phyloP scores from a whole-genome alignment of 1,140 invertebrate species.

The Drosophila nasuta region DNA sequence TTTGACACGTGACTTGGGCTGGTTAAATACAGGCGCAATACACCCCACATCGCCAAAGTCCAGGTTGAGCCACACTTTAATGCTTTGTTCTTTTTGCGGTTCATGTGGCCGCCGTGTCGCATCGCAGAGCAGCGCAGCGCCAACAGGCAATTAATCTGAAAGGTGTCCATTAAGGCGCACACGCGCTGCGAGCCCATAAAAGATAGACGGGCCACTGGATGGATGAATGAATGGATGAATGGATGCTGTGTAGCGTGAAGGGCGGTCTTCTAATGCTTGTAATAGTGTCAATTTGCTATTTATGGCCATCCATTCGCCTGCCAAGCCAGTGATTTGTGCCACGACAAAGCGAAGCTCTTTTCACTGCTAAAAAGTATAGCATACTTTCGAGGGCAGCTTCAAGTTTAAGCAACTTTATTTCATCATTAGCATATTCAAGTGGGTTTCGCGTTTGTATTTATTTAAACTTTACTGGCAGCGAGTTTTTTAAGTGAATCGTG shows the following conservation, averaged over 20 bases:
- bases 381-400: constrained; percentile 11
- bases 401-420: not conserved
- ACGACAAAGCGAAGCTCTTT: not conserved
- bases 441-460: not conserved
- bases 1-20: constrained; percentile 82
- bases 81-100: constrained; percentile 83
- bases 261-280: constrained; percentile 61
- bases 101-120: constrained; percentile 67
- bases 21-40: constrained; percentile 70
- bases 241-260: too few species aligned
- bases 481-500: constrained; percentile 51
- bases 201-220: constrained; percentile 22
- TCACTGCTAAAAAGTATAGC: not conserved
- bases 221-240: not conserved
- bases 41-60: not conserved
- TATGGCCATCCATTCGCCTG: constrained; percentile 59
- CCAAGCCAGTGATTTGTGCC: constrained; percentile 69
- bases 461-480: not conserved
- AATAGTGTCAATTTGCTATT: constrained; percentile 81
- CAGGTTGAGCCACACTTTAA: constrained; percentile 46
- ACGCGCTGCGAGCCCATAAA: constrained; percentile 62
- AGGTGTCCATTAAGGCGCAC: constrained; percentile 80
- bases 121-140: constrained; percentile 40
- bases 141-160: constrained; percentile 76
- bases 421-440: not conserved